Conservation (phyloP, 2,797 vertebrate genomes). For the Petrocephalus sullivani region DNA sequence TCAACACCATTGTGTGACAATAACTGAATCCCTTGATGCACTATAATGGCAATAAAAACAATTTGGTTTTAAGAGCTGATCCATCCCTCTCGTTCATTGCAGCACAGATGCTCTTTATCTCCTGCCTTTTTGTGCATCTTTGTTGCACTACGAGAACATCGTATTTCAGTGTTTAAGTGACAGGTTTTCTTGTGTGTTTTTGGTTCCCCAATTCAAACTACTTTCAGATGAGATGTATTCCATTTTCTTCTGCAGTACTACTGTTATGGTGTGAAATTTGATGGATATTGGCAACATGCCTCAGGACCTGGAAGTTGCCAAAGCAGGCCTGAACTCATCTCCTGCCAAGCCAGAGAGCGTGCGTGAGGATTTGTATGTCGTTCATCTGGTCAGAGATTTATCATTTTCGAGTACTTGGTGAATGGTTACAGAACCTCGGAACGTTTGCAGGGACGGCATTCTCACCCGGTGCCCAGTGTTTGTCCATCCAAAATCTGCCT, state of each 20-base stretch:
- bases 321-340: neutral
- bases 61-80: neutral
- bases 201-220: neutral
- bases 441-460: neutral
- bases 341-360: neutral
- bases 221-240: neutral
- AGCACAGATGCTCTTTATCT: neutral
- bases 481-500: neutral
- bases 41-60: conserved; percentile 1
- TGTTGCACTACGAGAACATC: neutral
- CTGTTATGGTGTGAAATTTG: neutral
- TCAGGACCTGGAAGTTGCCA: neutral
- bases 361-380: neutral
- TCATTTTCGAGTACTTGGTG: neutral
- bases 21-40: neutral
- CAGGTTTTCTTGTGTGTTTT: neutral
- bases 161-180: neutral
- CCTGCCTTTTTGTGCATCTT: neutral
- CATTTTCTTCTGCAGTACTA: neutral
- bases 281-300: neutral
- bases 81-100: neutral
- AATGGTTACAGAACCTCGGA: neutral
- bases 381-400: neutral
- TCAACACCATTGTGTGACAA: neutral
- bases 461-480: neutral